These are phyloP conservation scores for Leptobrachium ailaonicum DNA, from an alignment of 2,113 vertebrate genomes.

Conservation along the genomic window DNA sequence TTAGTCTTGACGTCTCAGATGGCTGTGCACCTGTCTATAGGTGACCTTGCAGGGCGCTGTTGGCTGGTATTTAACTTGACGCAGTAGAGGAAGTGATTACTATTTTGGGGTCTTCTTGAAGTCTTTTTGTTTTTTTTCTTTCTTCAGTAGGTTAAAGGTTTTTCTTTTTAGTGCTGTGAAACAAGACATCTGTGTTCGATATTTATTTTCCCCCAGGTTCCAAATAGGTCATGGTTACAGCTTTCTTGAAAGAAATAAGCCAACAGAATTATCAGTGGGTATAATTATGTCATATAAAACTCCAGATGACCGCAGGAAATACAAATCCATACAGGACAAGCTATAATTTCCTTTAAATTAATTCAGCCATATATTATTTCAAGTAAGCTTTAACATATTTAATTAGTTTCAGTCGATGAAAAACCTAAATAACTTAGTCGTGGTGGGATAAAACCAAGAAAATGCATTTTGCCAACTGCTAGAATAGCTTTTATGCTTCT, in stretches of 20 bases:
- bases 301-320: too few relatives aligned
- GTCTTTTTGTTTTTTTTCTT: not conserved
- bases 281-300: not conserved
- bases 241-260: not conserved
- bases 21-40: not conserved
- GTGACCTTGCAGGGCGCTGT: not conserved
- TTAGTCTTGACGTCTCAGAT: not conserved
- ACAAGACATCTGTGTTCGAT: not conserved
- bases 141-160: not conserved
- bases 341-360: too few relatives aligned
- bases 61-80: not conserved
- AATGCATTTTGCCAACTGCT: conserved; percentile 53
- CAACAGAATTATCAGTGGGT: not conserved
- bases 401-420: too few relatives aligned
- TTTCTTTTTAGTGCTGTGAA: not conserved
- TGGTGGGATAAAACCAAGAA: not conserved
- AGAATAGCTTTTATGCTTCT: conserved; percentile 67
- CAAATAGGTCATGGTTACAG: not conserved
- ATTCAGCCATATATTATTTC: too few relatives aligned
- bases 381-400: too few relatives aligned
- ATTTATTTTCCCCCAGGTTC: not conserved
- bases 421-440: too few relatives aligned
- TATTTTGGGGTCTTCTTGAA: not conserved
- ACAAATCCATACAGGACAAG: too few relatives aligned
- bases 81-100: not conserved